Evolutionary conservation across 2,113 vertebrate genomes (phyloP).

Genomic region (Lycocorax pyrrhopterus): DNA sequence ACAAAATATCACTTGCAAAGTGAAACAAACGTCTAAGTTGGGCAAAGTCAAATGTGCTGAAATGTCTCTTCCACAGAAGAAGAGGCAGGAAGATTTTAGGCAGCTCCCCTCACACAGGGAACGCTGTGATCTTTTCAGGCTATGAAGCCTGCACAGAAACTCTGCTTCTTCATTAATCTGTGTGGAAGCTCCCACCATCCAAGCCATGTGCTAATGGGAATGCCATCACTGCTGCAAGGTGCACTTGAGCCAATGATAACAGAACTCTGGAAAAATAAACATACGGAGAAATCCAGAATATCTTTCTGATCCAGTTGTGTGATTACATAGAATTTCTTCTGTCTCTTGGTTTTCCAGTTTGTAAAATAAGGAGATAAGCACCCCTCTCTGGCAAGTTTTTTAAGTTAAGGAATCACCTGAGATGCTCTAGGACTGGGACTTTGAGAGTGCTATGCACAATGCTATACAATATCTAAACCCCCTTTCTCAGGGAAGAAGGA

Average conservation of each 20-base stretch:
- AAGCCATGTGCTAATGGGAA: not conserved
- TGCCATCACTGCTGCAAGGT: not conserved
- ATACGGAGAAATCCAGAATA: not conserved
- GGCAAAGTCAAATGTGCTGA: not conserved
- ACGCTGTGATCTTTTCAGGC: not conserved
- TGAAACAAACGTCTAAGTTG: not conserved
- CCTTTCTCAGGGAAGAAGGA: not conserved
- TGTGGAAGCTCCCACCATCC: not conserved
- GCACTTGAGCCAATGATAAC: not conserved
- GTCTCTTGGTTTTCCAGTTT: not conserved
- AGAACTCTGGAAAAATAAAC: not conserved
- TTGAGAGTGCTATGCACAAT: accelerated
- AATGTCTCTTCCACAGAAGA: not conserved
- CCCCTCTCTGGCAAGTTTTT: not conserved
- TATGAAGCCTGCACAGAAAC: not conserved
- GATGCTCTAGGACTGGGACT: not conserved
- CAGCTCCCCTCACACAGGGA: not conserved
- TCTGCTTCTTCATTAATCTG: not conserved
- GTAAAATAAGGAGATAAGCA: not conserved
- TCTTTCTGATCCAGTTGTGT: not conserved
- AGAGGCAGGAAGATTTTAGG: not conserved
- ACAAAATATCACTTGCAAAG: slow-evolving; percentile 7
- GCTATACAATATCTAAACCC: not conserved
- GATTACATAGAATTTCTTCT: not conserved
- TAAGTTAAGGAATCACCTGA: not conserved